Evolutionary conservation across 2,888 invertebrate species (phyloP).

Genomic region (Lycaena phlaeas): DNA sequence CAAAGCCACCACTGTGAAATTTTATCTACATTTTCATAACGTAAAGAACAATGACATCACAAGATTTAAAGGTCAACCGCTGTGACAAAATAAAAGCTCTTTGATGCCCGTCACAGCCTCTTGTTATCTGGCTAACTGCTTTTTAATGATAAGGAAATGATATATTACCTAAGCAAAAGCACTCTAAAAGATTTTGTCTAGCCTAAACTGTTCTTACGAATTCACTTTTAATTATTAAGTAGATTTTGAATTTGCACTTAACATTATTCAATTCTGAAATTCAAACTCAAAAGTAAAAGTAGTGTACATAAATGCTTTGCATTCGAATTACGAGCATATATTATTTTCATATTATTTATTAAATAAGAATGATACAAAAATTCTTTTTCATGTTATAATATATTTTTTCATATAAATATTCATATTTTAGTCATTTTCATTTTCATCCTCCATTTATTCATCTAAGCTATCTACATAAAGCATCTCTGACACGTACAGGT

Average conservation of each 20-base stretch:
- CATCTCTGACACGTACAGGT: not conserved
- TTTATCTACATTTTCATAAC: not conserved
- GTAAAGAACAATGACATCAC: not conserved
- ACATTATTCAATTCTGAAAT: too few species aligned
- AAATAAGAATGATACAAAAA: not conserved
- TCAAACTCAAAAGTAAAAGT: too few species aligned
- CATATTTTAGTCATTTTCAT: not conserved
- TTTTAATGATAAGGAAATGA: constrained; percentile 4
- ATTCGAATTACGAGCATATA: too few species aligned
- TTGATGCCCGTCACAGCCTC: not conserved
- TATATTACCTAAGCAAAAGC: too few species aligned
- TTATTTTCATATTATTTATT: too few species aligned
- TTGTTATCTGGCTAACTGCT: constrained; percentile 2
- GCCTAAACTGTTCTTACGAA: not conserved
- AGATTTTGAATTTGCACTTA: not conserved
- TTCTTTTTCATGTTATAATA: too few species aligned
- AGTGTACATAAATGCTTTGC: too few species aligned
- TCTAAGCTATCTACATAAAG: not conserved
- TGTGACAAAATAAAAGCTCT: not conserved
- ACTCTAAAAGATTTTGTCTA: not conserved
- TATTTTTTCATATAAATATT: not conserved
- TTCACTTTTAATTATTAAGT: not conserved
- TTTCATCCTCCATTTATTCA: not conserved
- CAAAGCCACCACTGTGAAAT: not conserved
- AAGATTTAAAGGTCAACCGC: not conserved